Evolutionary conservation across 1,140 invertebrate species (phyloP).

Genomic region (Vollenhovia emeryi): DNA sequence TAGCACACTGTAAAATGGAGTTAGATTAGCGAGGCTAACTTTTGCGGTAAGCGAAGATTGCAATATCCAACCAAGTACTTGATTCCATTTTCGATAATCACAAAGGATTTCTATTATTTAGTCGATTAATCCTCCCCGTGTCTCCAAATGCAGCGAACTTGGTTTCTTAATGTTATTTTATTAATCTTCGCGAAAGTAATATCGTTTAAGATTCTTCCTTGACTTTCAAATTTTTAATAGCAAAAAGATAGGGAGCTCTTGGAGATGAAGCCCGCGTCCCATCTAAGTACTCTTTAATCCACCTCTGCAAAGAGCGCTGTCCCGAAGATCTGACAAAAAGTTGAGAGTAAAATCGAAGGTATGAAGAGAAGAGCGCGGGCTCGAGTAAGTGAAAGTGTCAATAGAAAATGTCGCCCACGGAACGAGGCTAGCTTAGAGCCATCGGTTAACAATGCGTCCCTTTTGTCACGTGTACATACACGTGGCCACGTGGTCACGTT

Average conservation of each 20-base stretch:
- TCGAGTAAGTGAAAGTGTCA: conserved; percentile 7
- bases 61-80: neutral
- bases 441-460: conserved; percentile 9
- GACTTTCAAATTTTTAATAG: conserved; percentile 19
- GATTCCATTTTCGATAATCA: neutral
- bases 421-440: neutral
- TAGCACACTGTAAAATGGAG: neutral
- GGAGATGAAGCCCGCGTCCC: neutral
- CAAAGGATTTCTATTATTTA: neutral
- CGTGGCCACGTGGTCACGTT: conserved; percentile 10
- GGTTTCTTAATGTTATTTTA: neutral
- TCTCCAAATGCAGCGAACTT: neutral
- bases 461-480: conserved; percentile 19
- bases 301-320: neutral
- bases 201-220: neutral
- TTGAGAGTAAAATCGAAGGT: neutral
- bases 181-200: conserved; percentile 1
- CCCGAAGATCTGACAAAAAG: conserved; percentile 14
- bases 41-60: neutral
- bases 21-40: neutral
- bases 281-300: conserved; percentile 27
- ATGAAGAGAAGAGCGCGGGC: neutral
- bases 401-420: neutral
- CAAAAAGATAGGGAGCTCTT: neutral
- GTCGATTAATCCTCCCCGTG: neutral